These are phyloP conservation scores for Prosopocoilus inquinatus DNA, from an alignment of 2,888 invertebrate genomes.

Conservation along the genomic window DNA sequence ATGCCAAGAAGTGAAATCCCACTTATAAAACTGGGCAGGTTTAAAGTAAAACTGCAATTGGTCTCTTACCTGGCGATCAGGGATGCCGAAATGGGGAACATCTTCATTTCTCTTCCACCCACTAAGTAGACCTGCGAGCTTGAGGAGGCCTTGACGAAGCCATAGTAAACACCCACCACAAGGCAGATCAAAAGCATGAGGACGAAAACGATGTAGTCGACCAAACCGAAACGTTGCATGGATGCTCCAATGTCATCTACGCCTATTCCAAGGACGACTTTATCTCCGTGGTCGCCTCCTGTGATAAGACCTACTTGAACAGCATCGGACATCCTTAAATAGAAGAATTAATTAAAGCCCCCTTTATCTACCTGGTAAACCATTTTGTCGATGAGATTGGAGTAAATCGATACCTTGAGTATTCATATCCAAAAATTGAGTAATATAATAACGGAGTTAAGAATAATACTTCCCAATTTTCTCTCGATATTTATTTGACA, in stretches of 20 bases:
- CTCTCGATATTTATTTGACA: no score
- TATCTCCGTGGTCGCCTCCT: conserved; percentile 33
- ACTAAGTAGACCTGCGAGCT: conserved; percentile 72
- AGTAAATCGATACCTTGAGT: no score
- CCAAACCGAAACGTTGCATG: conserved; percentile 56
- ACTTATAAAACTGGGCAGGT: conserved; percentile 63
- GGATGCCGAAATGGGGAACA: conserved; percentile 80
- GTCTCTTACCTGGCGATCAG: conserved; percentile 73
- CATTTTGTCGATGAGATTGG: no score
- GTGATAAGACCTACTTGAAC: conserved; percentile 31
- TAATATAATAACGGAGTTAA: no score
- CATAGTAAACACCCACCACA: conserved; percentile 79
- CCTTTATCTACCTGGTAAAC: no score
- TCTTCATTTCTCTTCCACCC: conserved; percentile 78
- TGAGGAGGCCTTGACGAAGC: conserved; percentile 65
- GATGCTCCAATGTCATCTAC: conserved; percentile 41
- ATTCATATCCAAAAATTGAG: no score
- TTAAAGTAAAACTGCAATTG: background rate
- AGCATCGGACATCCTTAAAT: conserved; percentile 29
- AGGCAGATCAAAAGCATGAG: conserved; percentile 75
- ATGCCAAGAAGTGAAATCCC: conserved; percentile 76
- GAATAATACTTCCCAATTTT: no score
- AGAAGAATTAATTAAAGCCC: no score
- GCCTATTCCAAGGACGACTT: conserved; percentile 31
- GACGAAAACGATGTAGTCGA: conserved; percentile 77